A percentile compares a stretch with the other conserved stretches of the same genome.
Conservation (phyloP, 2,797 vertebrate genomes). For the Poecilia wingei region DNA sequence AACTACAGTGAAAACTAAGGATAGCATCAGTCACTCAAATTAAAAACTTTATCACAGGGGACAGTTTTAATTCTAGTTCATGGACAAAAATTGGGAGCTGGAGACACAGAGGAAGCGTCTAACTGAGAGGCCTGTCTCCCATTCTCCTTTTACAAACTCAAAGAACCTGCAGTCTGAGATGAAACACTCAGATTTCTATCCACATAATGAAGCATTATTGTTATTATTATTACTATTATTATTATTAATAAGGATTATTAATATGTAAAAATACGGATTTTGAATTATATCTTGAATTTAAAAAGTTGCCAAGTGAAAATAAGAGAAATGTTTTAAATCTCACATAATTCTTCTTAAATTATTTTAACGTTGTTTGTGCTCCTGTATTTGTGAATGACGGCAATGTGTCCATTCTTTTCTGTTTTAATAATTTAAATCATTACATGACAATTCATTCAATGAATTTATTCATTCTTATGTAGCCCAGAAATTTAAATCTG, state of each 20-base stretch:
- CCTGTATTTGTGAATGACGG: background rate
- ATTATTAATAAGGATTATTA: no score
- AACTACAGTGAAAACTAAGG: background rate
- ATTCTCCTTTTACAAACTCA: no score
- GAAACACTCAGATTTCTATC: background rate
- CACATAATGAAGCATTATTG: background rate
- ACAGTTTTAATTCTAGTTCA: background rate
- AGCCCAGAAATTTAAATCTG: background rate
- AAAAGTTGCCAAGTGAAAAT: background rate
- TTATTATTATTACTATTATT: background rate
- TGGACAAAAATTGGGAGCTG: background rate
- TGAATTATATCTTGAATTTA: background rate
- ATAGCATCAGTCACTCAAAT: background rate
- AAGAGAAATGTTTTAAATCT: background rate
- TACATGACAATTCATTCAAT: background rate
- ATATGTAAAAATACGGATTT: no score
- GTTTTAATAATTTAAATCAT: background rate
- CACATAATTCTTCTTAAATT: background rate
- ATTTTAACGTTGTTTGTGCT: background rate
- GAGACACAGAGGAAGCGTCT: no score
- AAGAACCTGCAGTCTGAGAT: background rate
- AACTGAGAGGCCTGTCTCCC: no score
- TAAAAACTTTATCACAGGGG: background rate
- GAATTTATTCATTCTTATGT: background rate
- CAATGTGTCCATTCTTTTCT: background rate